Evolutionary conservation across 2,113 vertebrate species (phyloP), one percentile per base, ranked within the genome.

Genomic region (Solea solea): DNA sequence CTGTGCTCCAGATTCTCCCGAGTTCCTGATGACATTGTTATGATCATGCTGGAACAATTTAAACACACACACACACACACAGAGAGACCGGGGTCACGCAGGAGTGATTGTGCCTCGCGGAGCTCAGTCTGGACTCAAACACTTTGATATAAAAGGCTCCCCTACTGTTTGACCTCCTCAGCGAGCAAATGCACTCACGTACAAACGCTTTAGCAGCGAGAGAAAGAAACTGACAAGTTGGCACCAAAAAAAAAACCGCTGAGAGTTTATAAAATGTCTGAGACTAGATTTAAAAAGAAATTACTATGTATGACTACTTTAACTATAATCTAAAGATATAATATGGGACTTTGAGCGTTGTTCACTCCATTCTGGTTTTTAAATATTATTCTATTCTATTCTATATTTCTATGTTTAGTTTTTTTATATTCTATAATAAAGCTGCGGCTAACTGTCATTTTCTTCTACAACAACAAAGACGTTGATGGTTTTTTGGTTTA

Each of bases 91-190:
- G 64, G 72, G 69, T 84, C 86, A 80, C 56, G 34, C 34, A n/a
- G 69, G 76, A 82, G 76, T 70, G 74, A 84, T 77, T 59, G 58
- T 61, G 69, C 70, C 52, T 63, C 11, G 51, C 76, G 25, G 62
- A 75, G 78, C 62, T 34, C 68, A 78, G 40, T 41, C 39, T 13
- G 42, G 60, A 63, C 74, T 76, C 54, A 62, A 34, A 69, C 21
- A 64, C 55, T 81, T 84, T 84, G 81, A 87, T 84, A 86, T 86
- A 84, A 90, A 86, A 81, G 1, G 59, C 72, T 76, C 85, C 79
- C 85, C 89, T 78, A 73, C 81, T 68, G 85, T 87, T 82, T 84
- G 74, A 84, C 84, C 84, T 83, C 78, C 74, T 76, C 76, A 62
- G 73, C 46, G 71, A 85, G 68, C 14, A 39, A 6, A 49, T 42